phyloP scores from a whole-genome alignment of 2,797 vertebrate genomes.

The Gouania willdenowi region DNA sequence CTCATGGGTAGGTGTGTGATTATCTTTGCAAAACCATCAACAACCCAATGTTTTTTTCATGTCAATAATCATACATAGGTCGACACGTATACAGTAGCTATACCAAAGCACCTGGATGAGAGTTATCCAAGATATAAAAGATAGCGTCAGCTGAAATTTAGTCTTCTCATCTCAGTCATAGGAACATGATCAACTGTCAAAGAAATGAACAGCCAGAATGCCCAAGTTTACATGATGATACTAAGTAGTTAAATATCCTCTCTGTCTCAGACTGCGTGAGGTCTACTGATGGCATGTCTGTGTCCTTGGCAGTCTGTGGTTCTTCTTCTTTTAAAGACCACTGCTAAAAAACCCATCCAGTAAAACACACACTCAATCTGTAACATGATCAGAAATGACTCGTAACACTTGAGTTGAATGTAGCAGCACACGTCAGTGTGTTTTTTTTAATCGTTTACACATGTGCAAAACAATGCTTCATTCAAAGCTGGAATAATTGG shows the following conservation, averaged over 20 bases:
- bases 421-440: conserved; percentile 73
- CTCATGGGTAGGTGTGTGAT: too few species aligned
- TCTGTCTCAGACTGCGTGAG: conserved; percentile 37
- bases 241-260: conserved; percentile 14
- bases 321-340: conserved; percentile 13
- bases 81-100: too few species aligned
- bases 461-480: conserved; percentile 86
- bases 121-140: too few species aligned
- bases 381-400: conserved; percentile 4
- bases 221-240: too few species aligned
- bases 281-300: conserved; percentile 25
- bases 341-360: neutral
- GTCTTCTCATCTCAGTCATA: too few species aligned
- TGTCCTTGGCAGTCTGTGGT: conserved; percentile 59
- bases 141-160: too few species aligned
- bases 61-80: too few species aligned
- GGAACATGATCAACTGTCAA: too few species aligned
- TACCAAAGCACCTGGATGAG: too few species aligned
- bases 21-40: too few species aligned
- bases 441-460: conserved; percentile 82
- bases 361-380: conserved; percentile 7
- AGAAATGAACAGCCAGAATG: too few species aligned
- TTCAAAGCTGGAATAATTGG: conserved; percentile 71
- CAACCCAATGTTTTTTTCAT: too few species aligned
- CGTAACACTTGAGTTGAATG: conserved; percentile 18